Percentiles rank a stretch among this genome's conserved stretches.
phyloP scores from a whole-genome alignment of 2,888 invertebrate species.

The Crossocerus cetratus region DNA sequence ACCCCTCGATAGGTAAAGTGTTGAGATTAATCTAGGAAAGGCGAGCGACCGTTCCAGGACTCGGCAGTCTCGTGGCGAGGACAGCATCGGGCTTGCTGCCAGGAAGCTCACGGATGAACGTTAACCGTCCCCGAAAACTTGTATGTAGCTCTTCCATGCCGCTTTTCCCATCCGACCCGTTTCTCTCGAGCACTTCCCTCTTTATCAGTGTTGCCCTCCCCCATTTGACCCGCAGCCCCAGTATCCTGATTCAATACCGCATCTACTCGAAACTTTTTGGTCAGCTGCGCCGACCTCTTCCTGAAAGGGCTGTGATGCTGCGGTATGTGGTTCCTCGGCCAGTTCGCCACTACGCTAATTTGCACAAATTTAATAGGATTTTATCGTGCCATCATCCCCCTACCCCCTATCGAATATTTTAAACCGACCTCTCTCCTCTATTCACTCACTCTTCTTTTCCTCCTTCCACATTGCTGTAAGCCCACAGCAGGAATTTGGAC shows the following conservation, averaged over 20 bases:
- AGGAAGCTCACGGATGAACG: slow-evolving; percentile 46
- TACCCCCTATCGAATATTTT: no score
- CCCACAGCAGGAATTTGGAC: no score
- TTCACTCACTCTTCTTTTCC: no score
- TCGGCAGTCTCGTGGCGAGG: slow-evolving; percentile 29
- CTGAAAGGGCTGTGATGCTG: slow-evolving; percentile 26
- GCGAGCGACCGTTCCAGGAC: slow-evolving; percentile 40
- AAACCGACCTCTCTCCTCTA: no score
- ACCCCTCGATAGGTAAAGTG: no score
- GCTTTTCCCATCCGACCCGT: slow-evolving; percentile 7
- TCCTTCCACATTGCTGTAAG: no score
- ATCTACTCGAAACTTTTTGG: slow-evolving; percentile 35
- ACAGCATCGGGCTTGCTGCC: slow-evolving; percentile 48
- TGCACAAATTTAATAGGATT: slow-evolving; percentile 31
- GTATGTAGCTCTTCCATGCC: slow-evolving; percentile 29
- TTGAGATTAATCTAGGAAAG: slow-evolving; percentile 60
- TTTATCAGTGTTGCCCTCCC: slow-evolving; percentile 8
- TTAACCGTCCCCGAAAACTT: slow-evolving; percentile 56
- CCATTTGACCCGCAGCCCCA: slow-evolving; percentile 35
- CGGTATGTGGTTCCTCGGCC: slow-evolving; percentile 18
- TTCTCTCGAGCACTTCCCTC: slow-evolving; percentile 2
- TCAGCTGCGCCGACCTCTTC: slow-evolving; percentile 20
- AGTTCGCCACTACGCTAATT: slow-evolving; percentile 21
- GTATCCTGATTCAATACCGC: slow-evolving; percentile 32
- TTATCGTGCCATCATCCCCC: not conserved